phyloP scores from a whole-genome alignment of 2,113 vertebrate genomes.

The Dermatemys mawii region DNA sequence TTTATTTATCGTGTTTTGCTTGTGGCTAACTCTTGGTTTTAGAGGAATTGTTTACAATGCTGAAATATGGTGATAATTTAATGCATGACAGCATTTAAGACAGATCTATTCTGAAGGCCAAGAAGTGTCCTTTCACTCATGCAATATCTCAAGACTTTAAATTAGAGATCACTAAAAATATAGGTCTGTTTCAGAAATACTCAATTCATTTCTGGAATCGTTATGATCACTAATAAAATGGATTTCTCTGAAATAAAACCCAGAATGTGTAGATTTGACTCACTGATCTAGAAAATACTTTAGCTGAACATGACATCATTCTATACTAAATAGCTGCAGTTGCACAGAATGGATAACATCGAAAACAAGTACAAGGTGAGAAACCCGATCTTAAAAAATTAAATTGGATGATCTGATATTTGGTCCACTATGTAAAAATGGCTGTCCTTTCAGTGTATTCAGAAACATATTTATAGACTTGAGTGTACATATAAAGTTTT shows the following conservation, averaged over 20 bases:
- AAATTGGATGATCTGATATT: not conserved
- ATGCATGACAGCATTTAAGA: not conserved
- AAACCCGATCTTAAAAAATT: not conserved
- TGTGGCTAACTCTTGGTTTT: not conserved
- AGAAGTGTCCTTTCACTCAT: not conserved
- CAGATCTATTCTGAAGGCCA: not conserved
- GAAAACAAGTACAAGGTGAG: not conserved
- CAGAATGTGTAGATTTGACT: slow-evolving; percentile 7
- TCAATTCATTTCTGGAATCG: not conserved
- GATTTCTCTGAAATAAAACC: not conserved
- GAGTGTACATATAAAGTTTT: not conserved
- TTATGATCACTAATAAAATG: not conserved
- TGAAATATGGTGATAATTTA: not conserved
- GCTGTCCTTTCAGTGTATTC: accelerated
- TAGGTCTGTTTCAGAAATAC: not conserved
- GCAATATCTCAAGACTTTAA: not conserved
- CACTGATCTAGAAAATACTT: not conserved
- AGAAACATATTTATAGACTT: not conserved
- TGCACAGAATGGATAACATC: not conserved
- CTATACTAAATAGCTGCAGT: not conserved
- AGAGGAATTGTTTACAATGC: not conserved
- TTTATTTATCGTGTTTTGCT: not conserved
- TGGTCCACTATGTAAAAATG: not conserved
- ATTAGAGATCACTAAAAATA: not conserved
- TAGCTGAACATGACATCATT: not conserved